Evolutionary conservation across 1,140 invertebrate species (phyloP), one percentile per base, ranked within the genome.

Genomic region (Drosophila tropicalis): DNA sequence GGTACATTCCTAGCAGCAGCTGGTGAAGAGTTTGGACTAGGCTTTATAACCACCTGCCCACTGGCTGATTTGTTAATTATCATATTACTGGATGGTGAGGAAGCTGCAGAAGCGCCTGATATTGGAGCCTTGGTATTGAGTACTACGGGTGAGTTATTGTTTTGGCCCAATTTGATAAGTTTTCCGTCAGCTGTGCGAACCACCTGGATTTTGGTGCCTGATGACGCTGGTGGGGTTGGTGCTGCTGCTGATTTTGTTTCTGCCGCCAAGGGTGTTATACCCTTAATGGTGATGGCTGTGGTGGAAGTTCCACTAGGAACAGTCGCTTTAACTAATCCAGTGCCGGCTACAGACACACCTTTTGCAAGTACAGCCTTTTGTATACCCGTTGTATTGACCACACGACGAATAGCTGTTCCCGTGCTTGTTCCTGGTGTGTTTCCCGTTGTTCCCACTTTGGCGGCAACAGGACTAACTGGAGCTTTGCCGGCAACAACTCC

Each of bases 181-280:
- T 81, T 90, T 1, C 90, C 90, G 76, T 84, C 90, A 1, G 84
- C 29, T 4, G 81, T 87, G 2, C 87, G 87, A 19, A 91, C 67
- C 6, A 91, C 68, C 47, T 91, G 89, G 9, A 91, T 72, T 55
- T 70, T 68, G 7, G 62, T 54, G 7, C 17, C 44, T 51, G 56
- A 13, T n/a, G 56, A 32, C 10, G 57, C 32, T 17, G 66, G 7
- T 22, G 56, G 10, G 6, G 61, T 25, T 22, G 61, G 36, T 19
- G 66, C 1, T 12, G 65, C 32, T 54, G 65, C 5, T 4, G 66
- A 51, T 54, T 57, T 68, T 6, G 66, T 9, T 32, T 75, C 67
- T 1, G 41, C 25, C 13, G 55, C 39, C 19, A 76, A 19, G 2
- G 73, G 73, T 41, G 76, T 71, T 29, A 83, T 56, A 10, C 84